Base-by-base conservation (phyloP, 2,888 invertebrate species). In the Meiosimyza platycephala region DNA sequence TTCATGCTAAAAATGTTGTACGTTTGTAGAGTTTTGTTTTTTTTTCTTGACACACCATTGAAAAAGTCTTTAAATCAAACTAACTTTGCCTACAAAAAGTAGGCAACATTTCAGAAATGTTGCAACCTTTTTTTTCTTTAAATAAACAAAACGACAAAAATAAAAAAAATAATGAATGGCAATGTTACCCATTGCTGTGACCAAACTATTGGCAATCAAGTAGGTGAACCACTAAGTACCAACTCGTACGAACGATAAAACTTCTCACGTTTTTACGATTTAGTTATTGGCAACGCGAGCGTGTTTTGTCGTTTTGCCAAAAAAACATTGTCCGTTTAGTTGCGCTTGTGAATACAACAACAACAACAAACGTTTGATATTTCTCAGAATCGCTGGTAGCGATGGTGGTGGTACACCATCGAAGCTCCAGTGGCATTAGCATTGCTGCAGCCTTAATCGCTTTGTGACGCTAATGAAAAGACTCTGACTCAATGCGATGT, bases 251-350 rank as follows among this genome's bases (percentile, higher is more conserved):
- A 47, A 33, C 54, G 70, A 70, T 70, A 63, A 79, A 79, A 79
- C 79, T 81, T 81, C 81, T 81, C 81, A 81, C 81, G 81, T 80
- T 81, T 81, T 78, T 80, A 78, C 81, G 81, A 81, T 79, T 80
- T 76, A 76, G 76, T 76, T 74, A 72, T 75, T 73, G 62, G 60
- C 60, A n/a, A 67, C 12, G 64, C 51, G 18, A 67, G 47, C 47
- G 67, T 57, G 57, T 47, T 48, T 16, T 63, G 28, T 28, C 18
- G 47, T 40, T 48, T 15, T 33, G n/a, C 22, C 50, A 13, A 48
- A 48, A 22, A 16, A 62, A 28, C 57, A 40, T 12, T 22, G 51
- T 51, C 51, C 48, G 50, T 57, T 16, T 47, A 50, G 47, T 71
- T 60, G 54, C 12, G 13, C 28, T 22, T n/a, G n/a, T 22, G 65